Evolutionary conservation across 2,888 invertebrate species (phyloP), one percentile per base, ranked within the genome.

Genomic region (Teleiodes luculella): DNA sequence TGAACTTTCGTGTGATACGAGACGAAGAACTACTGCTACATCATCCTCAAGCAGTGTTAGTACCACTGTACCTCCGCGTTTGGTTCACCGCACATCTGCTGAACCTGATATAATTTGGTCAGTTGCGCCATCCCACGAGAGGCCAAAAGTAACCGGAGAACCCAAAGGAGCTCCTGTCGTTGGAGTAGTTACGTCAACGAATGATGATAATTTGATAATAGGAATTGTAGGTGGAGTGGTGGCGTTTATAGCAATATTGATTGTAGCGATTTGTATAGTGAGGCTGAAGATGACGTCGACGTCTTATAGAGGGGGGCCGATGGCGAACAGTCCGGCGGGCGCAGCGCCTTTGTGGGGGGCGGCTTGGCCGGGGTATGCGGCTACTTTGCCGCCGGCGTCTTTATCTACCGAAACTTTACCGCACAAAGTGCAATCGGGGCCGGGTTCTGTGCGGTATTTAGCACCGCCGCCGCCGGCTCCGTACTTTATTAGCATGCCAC

Each of bases 141-240:
- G 94, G 55, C 86, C 92, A 20, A 81, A 90, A 66, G 86, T 91
- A 66, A 75, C 92, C 4, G 91, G 89, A 18, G 92, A 90, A 46
- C 91, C 92, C 52, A 94, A 93, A 78, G 91, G 91, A 43, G 91
- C 91, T 11, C 91, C 87, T 28, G 88, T 91, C 2, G 77, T 90
- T 2, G 91, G 91, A 2, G 90, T 91, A 56, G 90, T 91, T 7
- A 85, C 93, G 0, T 91, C 95, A 10, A 94, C 92, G 53, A 97
- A 96, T 68, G 97, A 97, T 67, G 97, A 97, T 66, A 97, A 96
- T 3, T 88, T 97, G n/a, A 97, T 97, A 51, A 97, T 97, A 57
- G 96, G 96, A n/a, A 97, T 97, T 62, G 97, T 97, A 0, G 97
- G 97, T 0, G 97, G 97, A 1, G 97, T 97, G 0, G 96, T 97